phyloP scores from a whole-genome alignment of 2,888 invertebrate genomes.

The Atrina japonica region DNA sequence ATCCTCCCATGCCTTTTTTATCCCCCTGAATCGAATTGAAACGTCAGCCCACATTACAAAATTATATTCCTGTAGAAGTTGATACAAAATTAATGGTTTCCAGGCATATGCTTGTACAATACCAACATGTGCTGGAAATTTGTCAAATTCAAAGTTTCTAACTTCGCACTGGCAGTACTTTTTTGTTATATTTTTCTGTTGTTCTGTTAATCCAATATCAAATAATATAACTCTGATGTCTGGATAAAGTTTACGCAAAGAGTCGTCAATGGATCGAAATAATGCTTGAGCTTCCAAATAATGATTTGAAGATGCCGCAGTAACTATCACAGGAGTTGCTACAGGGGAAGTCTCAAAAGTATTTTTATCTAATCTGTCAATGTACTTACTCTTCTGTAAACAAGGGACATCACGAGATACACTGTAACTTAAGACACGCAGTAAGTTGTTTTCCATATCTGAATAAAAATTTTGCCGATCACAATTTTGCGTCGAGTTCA shows the following conservation, averaged over 20 bases:
- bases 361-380: no score
- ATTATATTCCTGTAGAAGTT: constrained; percentile 25
- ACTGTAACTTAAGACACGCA: no score
- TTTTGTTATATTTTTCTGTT: constrained; percentile 20
- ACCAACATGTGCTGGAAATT: constrained; percentile 38
- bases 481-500: no score
- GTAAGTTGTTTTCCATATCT: no score
- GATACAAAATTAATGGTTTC: constrained; percentile 45
- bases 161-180: constrained; percentile 47
- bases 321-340: constrained; percentile 16
- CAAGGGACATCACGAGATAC: no score
- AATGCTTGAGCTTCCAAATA: constrained; percentile 20
- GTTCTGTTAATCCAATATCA: constrained; percentile 36
- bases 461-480: no score
- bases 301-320: constrained; percentile 20
- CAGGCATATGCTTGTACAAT: constrained; percentile 34
- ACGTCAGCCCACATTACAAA: constrained; percentile 42
- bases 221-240: constrained; percentile 25
- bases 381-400: no score
- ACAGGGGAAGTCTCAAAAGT: no score
- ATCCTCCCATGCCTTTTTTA: constrained; percentile 10
- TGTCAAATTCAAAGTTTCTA: constrained; percentile 34
- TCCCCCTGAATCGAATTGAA: constrained; percentile 28
- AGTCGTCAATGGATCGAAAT: constrained; percentile 18
- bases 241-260: constrained; percentile 17